Percentiles rank a stretch among this genome's conserved stretches.
These are phyloP conservation scores for Ceratoteleas bidentatus DNA, from an alignment of 1,140 invertebrate species.

Conservation along the genomic window DNA sequence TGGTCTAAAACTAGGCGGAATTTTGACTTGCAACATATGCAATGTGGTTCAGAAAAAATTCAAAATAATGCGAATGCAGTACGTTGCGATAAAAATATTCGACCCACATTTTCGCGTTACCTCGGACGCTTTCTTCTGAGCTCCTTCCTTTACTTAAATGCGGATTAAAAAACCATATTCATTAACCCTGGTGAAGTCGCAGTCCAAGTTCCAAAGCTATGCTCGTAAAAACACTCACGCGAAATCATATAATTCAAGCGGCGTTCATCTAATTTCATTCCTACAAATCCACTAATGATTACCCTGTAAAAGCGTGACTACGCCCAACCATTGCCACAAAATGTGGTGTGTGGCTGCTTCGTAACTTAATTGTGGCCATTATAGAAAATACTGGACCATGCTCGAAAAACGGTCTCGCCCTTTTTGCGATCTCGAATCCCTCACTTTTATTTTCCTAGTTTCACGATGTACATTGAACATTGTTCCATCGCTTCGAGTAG, in stretches of 20 bases:
- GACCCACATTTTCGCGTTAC: neutral
- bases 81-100: neutral
- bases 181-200: conserved; percentile 4
- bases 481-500: no score
- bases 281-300: conserved; percentile 30
- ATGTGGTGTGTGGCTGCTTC: no score
- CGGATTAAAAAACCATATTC: conserved; percentile 10
- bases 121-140: neutral
- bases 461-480: no score
- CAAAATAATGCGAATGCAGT: neutral
- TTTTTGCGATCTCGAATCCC: neutral
- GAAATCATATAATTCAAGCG: conserved; percentile 19
- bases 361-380: conserved; percentile 20
- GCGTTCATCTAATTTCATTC: conserved; percentile 35
- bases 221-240: conserved; percentile 3
- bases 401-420: neutral
- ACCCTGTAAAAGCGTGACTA: conserved; percentile 24
- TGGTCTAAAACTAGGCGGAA: neutral
- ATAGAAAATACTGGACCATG: conserved; percentile 7
- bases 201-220: conserved; percentile 5
- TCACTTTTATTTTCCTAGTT: no score
- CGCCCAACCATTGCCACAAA: no score
- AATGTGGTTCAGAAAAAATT: no score
- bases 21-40: neutral
- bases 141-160: conserved; percentile 5